Conservation (phyloP, 2,797 vertebrate genomes). For the Acanthopagrus latus region DNA sequence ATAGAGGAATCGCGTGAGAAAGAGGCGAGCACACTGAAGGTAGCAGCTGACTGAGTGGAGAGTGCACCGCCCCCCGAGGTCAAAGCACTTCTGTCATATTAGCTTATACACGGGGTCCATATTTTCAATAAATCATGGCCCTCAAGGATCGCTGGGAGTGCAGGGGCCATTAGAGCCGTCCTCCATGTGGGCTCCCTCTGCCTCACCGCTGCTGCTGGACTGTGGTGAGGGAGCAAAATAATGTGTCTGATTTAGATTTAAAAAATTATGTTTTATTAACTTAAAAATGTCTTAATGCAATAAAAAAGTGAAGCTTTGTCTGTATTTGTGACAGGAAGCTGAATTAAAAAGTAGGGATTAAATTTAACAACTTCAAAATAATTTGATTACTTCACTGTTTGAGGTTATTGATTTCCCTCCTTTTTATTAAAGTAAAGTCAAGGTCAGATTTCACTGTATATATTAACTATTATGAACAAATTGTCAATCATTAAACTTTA, state of each 20-base stretch:
- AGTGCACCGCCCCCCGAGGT: constrained; percentile 70
- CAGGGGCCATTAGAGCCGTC: constrained; percentile 44
- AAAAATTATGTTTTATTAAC: neutral
- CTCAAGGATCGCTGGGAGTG: constrained; percentile 55
- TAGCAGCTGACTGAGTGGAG: constrained; percentile 58
- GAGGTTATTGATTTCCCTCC: too few relatives aligned
- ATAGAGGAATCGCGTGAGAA: constrained; percentile 77
- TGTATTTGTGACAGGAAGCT: too few relatives aligned
- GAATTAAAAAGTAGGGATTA: too few relatives aligned
- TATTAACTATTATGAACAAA: too few relatives aligned
- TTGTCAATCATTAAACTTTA: too few relatives aligned
- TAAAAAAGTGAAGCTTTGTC: too few relatives aligned
- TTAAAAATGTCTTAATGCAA: neutral
- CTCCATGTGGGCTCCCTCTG: neutral
- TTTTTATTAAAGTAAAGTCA: too few relatives aligned
- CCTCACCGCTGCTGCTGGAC: neutral
- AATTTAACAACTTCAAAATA: too few relatives aligned
- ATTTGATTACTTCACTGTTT: too few relatives aligned
- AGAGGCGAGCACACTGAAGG: constrained; percentile 47
- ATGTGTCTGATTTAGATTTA: neutral
- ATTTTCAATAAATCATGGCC: constrained; percentile 80
- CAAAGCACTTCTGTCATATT: constrained; percentile 83
- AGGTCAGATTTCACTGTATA: too few relatives aligned
- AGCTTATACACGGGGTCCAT: constrained; percentile 72
- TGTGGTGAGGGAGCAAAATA: constrained; percentile 26